These are phyloP conservation scores for Etheostoma perlongum DNA, from an alignment of 2,797 vertebrate species.

Conservation along the genomic window DNA sequence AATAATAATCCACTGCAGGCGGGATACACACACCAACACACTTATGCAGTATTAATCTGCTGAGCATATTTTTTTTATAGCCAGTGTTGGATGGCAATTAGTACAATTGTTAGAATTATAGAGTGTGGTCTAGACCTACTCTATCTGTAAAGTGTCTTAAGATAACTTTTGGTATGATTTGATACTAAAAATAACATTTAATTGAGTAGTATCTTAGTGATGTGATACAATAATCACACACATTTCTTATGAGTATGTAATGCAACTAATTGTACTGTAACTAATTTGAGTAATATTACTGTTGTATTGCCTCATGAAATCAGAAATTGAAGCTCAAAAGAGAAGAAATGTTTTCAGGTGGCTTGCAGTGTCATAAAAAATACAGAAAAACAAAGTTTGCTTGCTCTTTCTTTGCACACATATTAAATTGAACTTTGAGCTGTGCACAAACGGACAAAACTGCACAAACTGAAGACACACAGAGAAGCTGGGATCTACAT, in stretches of 20 bases:
- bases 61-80: not conserved
- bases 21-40: constrained; percentile 1
- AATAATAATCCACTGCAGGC: constrained; percentile 19
- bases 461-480: no score
- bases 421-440: no score
- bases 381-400: not conserved
- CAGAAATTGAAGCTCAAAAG: not conserved
- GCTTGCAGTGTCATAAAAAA: not conserved
- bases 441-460: no score
- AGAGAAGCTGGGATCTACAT: not conserved
- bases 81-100: not conserved
- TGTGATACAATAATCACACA: not conserved
- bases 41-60: not conserved
- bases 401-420: not conserved
- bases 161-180: no score
- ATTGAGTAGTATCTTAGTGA: not conserved
- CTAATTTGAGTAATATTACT: not conserved
- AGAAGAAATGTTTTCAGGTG: not conserved
- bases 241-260: not conserved
- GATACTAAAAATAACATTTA: no score
- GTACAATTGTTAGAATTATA: no score
- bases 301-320: not conserved
- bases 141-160: no score
- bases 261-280: not conserved
- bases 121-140: no score